Evolutionary conservation across 2,797 vertebrate species (phyloP).

Genomic region (Fistularia tabacaria): DNA sequence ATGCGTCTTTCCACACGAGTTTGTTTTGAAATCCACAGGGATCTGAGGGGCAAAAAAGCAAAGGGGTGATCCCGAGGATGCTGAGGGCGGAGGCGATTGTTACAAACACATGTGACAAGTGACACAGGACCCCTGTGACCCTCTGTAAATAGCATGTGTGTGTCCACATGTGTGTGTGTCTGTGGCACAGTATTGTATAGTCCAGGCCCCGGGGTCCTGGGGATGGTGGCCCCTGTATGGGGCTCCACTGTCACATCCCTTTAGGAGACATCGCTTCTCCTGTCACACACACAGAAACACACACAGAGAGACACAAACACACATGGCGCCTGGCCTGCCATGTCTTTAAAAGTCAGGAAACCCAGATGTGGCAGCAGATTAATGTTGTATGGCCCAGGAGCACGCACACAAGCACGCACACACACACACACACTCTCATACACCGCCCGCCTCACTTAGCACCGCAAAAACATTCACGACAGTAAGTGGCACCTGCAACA

Average conservation of each 20-base stretch:
- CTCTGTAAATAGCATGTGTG: slow-evolving; percentile 49
- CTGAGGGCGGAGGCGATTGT: slow-evolving; percentile 5
- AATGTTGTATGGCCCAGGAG: slow-evolving; percentile 70
- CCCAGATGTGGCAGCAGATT: slow-evolving; percentile 75
- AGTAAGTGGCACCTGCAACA: slow-evolving; percentile 23
- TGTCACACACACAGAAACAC: slow-evolving; percentile 55
- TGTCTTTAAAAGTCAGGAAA: slow-evolving; percentile 69
- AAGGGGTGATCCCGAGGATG: slow-evolving; percentile 10
- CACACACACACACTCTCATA: slow-evolving; percentile 7
- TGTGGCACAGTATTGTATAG: slow-evolving; percentile 30
- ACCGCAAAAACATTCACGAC: slow-evolving; percentile 24
- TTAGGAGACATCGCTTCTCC: slow-evolving; percentile 53
- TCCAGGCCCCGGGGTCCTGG: slow-evolving; percentile 59
- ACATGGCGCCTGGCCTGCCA: slow-evolving; percentile 61
- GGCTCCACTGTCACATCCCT: slow-evolving; percentile 70
- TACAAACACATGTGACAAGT: slow-evolving; percentile 47
- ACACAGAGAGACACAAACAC: slow-evolving; percentile 28
- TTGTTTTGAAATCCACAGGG: slow-evolving; percentile 57
- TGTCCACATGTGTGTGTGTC: slow-evolving; percentile 16
- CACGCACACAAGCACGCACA: slow-evolving; percentile 35
- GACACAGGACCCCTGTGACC: slow-evolving; percentile 44
- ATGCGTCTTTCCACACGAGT: slow-evolving; percentile 40
- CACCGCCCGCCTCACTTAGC: slow-evolving; percentile 20
- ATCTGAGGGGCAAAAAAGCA: slow-evolving; percentile 31
- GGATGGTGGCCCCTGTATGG: slow-evolving; percentile 66